Evolutionary conservation across 2,113 vertebrate genomes (phyloP).

Genomic region (Aldabrachelys gigantea): DNA sequence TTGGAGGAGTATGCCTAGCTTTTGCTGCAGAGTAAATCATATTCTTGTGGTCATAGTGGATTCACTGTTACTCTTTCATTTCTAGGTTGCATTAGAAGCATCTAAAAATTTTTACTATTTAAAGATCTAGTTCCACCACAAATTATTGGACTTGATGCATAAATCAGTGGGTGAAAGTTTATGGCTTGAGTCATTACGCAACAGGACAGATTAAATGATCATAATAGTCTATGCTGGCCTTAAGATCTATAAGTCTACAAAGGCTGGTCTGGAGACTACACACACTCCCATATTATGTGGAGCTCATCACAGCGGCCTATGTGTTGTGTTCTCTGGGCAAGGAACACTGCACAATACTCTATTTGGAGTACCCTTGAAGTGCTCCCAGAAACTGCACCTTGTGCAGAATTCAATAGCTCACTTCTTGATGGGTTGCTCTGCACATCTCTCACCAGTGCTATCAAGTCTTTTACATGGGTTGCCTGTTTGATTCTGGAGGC

Average conservation of each 20-base stretch:
- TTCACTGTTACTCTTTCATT: neutral
- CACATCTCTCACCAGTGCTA: neutral
- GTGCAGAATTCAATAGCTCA: neutral
- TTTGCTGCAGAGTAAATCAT: neutral
- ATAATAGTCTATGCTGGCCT: neutral
- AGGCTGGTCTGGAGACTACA: neutral
- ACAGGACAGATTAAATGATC: neutral
- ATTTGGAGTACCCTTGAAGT: neutral
- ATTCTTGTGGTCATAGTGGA: neutral
- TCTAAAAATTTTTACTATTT: neutral
- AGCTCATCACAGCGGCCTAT: neutral
- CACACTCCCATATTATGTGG: neutral
- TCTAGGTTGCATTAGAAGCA: too few relatives aligned
- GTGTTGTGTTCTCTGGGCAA: neutral
- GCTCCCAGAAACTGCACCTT: neutral
- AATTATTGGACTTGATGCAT: too few relatives aligned
- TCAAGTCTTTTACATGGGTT: neutral
- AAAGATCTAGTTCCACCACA: neutral
- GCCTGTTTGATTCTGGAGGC: neutral
- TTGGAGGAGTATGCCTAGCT: neutral
- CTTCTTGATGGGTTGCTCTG: fast-evolving
- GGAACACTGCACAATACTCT: neutral
- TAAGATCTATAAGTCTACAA: neutral
- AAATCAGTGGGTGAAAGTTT: neutral
- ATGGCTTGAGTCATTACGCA: neutral